These are phyloP conservation scores for Chymomyza fuscimana DNA, from an alignment of 2,888 invertebrate species.

Conservation along the genomic window DNA sequence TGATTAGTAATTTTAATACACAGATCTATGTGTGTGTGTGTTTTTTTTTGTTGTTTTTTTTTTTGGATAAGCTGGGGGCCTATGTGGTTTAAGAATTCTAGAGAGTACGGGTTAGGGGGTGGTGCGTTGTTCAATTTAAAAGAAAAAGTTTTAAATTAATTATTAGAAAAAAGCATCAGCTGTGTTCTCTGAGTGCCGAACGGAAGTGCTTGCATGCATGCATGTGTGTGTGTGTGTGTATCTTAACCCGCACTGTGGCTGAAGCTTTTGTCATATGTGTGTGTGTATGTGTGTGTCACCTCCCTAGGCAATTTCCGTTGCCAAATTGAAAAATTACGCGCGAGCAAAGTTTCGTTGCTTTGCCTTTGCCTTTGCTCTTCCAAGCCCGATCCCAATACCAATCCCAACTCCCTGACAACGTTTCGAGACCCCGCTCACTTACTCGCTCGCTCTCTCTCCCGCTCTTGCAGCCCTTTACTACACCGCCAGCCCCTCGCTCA, in stretches of 20 bases:
- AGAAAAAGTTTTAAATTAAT: constrained; percentile 79
- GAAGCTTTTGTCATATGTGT: constrained; percentile 12
- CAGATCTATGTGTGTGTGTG: background rate
- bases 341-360: constrained; percentile 66
- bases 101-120: background rate
- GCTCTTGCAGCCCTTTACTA: background rate
- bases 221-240: constrained; percentile 10
- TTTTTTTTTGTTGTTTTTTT: background rate
- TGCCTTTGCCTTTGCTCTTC: constrained; percentile 37
- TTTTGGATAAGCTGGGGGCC: background rate
- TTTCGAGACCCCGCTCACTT: constrained; percentile 18
- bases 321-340: constrained; percentile 79
- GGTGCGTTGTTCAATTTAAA: constrained; percentile 44
- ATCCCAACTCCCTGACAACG: constrained; percentile 26
- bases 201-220: background rate
- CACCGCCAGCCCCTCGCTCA: background rate
- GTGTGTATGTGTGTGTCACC: constrained; percentile 65
- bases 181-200: constrained; percentile 32
- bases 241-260: constrained; percentile 16
- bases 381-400: constrained; percentile 11
- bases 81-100: background rate
- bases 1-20: background rate
- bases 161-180: constrained; percentile 77
- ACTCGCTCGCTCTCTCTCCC: background rate
- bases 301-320: constrained; percentile 79